Evolutionary conservation across 2,888 invertebrate genomes (phyloP).

Genomic region (Tachystola acroxantha): DNA sequence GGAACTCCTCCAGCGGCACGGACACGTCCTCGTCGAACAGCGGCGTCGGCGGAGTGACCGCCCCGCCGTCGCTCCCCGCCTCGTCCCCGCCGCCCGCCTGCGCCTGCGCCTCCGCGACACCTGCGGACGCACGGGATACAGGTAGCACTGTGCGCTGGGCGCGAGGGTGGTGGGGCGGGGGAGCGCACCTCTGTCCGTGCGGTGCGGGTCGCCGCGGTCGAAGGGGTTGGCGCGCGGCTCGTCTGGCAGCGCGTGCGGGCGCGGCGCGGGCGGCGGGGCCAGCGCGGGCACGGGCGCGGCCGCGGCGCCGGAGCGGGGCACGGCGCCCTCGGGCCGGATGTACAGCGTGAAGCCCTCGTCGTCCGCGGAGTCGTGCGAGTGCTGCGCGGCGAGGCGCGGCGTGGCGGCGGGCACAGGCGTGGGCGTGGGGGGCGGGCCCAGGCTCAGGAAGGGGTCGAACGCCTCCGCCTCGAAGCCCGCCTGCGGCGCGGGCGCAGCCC

Average conservation of each 20-base stretch:
- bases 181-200: no score
- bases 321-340: slow-evolving; percentile 82
- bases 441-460: slow-evolving; percentile 88
- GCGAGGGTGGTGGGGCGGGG: slow-evolving; percentile 16
- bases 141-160: no score
- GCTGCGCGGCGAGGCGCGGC: slow-evolving; percentile 79
- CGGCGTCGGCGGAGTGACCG: slow-evolving; percentile 93
- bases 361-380: slow-evolving; percentile 88
- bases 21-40: slow-evolving; percentile 96
- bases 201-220: slow-evolving; percentile 67
- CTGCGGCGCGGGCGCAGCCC: slow-evolving; percentile 47
- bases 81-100: background rate
- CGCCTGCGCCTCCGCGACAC: background rate
- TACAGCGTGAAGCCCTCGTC: slow-evolving; percentile 90
- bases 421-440: slow-evolving; percentile 83
- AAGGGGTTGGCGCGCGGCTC: slow-evolving; percentile 89
- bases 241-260: slow-evolving; percentile 62
- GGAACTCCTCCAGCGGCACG: slow-evolving; percentile 94
- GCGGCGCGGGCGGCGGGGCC: slow-evolving; percentile 86
- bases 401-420: slow-evolving; percentile 79
- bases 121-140: no score
- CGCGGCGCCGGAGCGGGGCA: slow-evolving; percentile 42
- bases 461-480: slow-evolving; percentile 83
- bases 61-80: slow-evolving; percentile 38
- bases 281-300: slow-evolving; percentile 72